Base-by-base conservation (phyloP, 2,797 vertebrate genomes). In the Discoglossus pictus region DNA sequence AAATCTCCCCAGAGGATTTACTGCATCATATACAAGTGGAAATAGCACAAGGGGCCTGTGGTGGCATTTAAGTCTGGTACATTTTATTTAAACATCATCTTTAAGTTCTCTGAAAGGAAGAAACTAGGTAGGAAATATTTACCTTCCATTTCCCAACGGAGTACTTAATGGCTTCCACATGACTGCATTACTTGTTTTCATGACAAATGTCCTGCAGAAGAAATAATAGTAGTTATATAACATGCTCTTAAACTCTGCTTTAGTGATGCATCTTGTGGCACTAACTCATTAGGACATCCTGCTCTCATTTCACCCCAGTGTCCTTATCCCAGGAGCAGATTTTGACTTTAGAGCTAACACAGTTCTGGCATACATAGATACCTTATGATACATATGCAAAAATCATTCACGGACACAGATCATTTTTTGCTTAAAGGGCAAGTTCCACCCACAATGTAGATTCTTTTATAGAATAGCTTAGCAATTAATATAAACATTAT, bases 121-220 rank as follows among this genome's bases (percentile, higher is more conserved):
- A 43, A 65, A 46, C 23, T 34, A 48, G 11, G 59, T 18, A 58
- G 12, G 36, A 59, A 42, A 42, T 62, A 59, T 59, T 24, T 56
- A 64, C 53, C 38, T 58, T 42, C 18, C 10, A 21, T 58, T 50
- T n/a, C 31, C 25, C 6, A 40, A 35, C 35, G 43, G 42, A 42
- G 35, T 47, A 13, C 43, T 59, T 64, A 64, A 65, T 65, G 46
- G 53, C 25, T 71, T 64, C 36, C 52, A 64, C 52, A 64, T 71
- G 42, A 51, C 38, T 71, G 61, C 43, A n/a, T 62, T 50, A 42
- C 39, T 40, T 61, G 67, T 56, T 64, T 63, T 31, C 24, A 63
- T n/a, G n/a, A 58, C 39, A 61, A 48, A 50, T 50, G 34, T 55
- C 44, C 60, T 51, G 23, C 35, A 48, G 51, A 20, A 58, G 44